Evolutionary conservation across 2,797 vertebrate genomes (phyloP).

Genomic region (Moxostoma hubbsi): DNA sequence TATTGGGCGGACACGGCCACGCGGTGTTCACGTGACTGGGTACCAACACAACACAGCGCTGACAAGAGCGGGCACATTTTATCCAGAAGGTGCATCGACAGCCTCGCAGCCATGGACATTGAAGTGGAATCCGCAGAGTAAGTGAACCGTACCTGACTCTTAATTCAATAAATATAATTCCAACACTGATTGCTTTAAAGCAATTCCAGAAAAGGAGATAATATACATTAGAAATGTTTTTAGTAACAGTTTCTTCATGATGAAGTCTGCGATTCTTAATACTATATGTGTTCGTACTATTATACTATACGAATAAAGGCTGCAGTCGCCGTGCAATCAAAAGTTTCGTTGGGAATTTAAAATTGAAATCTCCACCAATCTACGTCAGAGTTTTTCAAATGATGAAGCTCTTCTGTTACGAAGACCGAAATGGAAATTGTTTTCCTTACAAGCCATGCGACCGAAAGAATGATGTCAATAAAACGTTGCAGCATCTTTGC

Average conservation of each 20-base stretch:
- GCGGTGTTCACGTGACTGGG: slow-evolving; percentile 73
- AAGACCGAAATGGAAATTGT: background rate
- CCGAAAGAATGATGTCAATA: too few species aligned
- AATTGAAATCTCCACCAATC: background rate
- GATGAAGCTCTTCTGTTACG: too few species aligned
- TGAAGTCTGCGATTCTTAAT: too few species aligned
- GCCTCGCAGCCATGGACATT: slow-evolving; percentile 70
- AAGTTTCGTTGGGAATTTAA: background rate
- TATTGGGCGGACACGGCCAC: slow-evolving; percentile 69
- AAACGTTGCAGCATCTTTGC: background rate
- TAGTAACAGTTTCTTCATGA: too few species aligned
- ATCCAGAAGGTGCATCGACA: background rate
- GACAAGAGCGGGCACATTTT: slow-evolving; percentile 7
- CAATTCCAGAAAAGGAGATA: too few species aligned
- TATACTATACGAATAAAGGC: too few species aligned
- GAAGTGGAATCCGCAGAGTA: slow-evolving; percentile 82
- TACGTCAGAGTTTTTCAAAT: background rate
- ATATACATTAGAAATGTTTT: too few species aligned
- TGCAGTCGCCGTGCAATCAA: background rate
- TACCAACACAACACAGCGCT: slow-evolving; percentile 41
- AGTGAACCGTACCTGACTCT: slow-evolving; percentile 56
- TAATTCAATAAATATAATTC: too few species aligned
- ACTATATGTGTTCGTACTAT: too few species aligned
- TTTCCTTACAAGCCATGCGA: background rate
- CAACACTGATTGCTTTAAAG: too few species aligned